Percentiles rank a stretch among this genome's conserved stretches.
Evolutionary conservation across 2,888 invertebrate species (phyloP).

Genomic region (Acleris emargana): DNA sequence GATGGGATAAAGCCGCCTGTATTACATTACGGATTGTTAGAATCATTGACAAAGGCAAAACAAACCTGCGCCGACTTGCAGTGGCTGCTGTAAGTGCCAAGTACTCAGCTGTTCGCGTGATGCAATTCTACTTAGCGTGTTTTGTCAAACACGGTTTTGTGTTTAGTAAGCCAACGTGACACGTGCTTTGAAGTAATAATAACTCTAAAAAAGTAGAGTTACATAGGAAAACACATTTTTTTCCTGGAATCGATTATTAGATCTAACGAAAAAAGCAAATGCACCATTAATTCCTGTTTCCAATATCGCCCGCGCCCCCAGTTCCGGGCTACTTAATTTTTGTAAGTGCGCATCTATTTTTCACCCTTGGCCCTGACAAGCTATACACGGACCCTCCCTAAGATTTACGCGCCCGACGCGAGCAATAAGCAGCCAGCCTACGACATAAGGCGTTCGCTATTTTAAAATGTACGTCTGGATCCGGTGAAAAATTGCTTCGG

Average conservation of each 20-base stretch:
- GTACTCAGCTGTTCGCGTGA: background rate
- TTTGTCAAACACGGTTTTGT: background rate
- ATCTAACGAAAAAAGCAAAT: constrained; percentile 29
- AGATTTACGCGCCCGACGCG: constrained; percentile 75
- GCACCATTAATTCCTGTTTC: constrained; percentile 43
- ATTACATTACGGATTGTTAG: constrained; percentile 65
- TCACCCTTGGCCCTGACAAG: constrained; percentile 60
- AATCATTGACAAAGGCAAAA: constrained; percentile 24
- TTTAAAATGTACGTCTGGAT: constrained; percentile 78
- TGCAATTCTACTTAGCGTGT: background rate
- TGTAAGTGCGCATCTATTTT: constrained; percentile 76
- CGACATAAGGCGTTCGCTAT: constrained; percentile 68
- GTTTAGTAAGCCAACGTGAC: background rate
- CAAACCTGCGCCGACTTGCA: constrained; percentile 10
- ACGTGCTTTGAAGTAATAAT: background rate
- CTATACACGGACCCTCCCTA: constrained; percentile 60
- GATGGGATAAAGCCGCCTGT: constrained; percentile 69
- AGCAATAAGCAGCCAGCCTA: constrained; percentile 70
- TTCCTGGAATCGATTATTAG: background rate
- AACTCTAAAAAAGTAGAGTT: too few relatives aligned
- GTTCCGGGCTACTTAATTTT: constrained; percentile 66
- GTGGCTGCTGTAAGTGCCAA: background rate
- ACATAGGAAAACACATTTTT: background rate
- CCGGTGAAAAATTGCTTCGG: constrained; percentile 76
- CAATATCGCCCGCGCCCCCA: constrained; percentile 48